Evolutionary conservation across 2,113 vertebrate genomes (phyloP), one percentile per base, ranked within the genome.

Genomic region (Centrocercus urophasianus): DNA sequence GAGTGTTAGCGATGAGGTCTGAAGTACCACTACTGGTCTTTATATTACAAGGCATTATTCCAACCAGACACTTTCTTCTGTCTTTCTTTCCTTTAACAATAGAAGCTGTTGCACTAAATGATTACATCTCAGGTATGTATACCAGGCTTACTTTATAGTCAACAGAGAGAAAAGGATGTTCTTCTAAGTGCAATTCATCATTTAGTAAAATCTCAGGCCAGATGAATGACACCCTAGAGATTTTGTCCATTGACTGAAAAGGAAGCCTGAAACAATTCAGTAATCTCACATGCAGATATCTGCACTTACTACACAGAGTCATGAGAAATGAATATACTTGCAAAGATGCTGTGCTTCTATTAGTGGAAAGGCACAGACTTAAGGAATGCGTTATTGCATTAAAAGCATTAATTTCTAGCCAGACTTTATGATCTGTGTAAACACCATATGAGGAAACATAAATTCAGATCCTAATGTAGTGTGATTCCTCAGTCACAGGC

Each of bases 101-200:
- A 69, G 13, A 61, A 36, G 13, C 1, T 87, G 0, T 50, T 76
- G 63, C 16, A 28, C 54, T 59, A 16, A 4, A 38, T 72, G 82
- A 76, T 89, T 86, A 63, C 36, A 45, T 1, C 45, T 71, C 60
- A 74, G 19, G 50, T 77, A 91, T 80, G 88, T 18, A 71, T 56
- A 52, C 45, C 34, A 77, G 40, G 11, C 14, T 83, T 52, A 22
- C 34, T 89, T 77, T 70, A 25, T 59, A 88, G 56, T 63, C 72
- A 91, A 2, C 0, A 25, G 42, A 83, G 74, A 83, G 34, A 83
- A 32, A 86, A 86, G 3, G n/a, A 81, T 42, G 45, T 70, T 93
- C 67, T 73, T 65, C 50, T 91, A 93, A 94, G 90, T 83, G 85
- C 83, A 93, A 88, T 93, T 95, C 60, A 91, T 96, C 56, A 77